A percentile compares a stretch with the other conserved stretches of the same genome.
Conservation (phyloP, 2,888 invertebrate species). For the Chelonus formosanus region DNA sequence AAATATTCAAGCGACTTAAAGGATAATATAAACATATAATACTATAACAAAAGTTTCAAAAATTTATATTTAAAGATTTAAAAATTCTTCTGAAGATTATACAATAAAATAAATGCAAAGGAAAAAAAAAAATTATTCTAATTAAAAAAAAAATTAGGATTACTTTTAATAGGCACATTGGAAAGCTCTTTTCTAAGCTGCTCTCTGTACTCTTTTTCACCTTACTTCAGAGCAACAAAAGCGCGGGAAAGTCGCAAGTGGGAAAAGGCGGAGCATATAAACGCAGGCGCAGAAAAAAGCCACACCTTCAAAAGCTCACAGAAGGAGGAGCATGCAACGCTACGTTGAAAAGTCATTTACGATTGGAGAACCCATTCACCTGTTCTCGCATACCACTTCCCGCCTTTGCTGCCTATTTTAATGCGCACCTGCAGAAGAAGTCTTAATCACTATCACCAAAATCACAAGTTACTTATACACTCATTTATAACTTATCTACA, state of each 20-base stretch:
- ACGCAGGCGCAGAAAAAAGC: constrained; percentile 59
- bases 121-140: too few relatives aligned
- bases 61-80: too few relatives aligned
- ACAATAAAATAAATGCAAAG: too few relatives aligned
- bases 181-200: constrained; percentile 1
- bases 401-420: constrained; percentile 28
- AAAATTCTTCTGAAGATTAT: too few relatives aligned
- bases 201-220: constrained; percentile 10
- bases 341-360: constrained; percentile 49
- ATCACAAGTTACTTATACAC: neutral
- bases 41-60: too few relatives aligned
- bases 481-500: neutral
- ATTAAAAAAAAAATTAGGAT: neutral
- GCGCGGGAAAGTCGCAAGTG: constrained; percentile 54
- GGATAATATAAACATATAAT: too few relatives aligned
- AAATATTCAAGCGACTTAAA: too few relatives aligned
- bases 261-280: constrained; percentile 48
- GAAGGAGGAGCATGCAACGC: constrained; percentile 57
- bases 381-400: constrained; percentile 42
- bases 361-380: constrained; percentile 61
- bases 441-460: constrained; percentile 6
- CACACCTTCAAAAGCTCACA: constrained; percentile 59
- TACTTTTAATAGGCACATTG: neutral
- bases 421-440: constrained; percentile 22
- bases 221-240: constrained; percentile 28